Evolutionary conservation across 2,113 vertebrate genomes (phyloP).

Genomic region (Apus apus): DNA sequence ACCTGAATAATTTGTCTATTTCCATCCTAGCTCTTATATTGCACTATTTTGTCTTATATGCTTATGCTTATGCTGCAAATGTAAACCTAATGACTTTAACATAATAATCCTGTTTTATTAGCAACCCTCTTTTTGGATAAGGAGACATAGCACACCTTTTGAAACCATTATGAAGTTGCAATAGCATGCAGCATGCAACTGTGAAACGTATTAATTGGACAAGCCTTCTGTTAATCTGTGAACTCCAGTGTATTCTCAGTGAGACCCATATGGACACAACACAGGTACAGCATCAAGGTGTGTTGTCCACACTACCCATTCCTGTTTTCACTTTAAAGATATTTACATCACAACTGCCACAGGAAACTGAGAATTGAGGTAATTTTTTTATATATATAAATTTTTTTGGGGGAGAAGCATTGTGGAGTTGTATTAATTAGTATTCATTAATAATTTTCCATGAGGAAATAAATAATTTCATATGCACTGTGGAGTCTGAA

Average conservation of each 20-base stretch:
- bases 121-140: not conserved
- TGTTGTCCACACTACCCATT: not conserved
- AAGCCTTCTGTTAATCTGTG: not conserved
- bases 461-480: constrained; percentile 48
- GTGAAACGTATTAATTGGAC: not conserved
- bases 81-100: not conserved
- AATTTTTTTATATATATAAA: too few species aligned
- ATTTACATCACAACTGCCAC: not conserved
- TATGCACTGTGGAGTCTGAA: not conserved
- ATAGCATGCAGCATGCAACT: not conserved
- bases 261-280: not conserved
- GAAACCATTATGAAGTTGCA: not conserved
- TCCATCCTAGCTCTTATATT: not conserved
- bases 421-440: constrained; percentile 8
- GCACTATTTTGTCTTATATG: not conserved
- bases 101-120: not conserved
- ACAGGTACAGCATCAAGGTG: not conserved
- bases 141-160: not conserved
- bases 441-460: constrained; percentile 31
- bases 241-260: not conserved
- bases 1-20: not conserved
- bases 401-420: not conserved
- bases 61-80: not conserved
- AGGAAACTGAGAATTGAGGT: not conserved
- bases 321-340: not conserved